Conservation (phyloP, 2,888 invertebrate genomes). For the Pocota personata region DNA sequence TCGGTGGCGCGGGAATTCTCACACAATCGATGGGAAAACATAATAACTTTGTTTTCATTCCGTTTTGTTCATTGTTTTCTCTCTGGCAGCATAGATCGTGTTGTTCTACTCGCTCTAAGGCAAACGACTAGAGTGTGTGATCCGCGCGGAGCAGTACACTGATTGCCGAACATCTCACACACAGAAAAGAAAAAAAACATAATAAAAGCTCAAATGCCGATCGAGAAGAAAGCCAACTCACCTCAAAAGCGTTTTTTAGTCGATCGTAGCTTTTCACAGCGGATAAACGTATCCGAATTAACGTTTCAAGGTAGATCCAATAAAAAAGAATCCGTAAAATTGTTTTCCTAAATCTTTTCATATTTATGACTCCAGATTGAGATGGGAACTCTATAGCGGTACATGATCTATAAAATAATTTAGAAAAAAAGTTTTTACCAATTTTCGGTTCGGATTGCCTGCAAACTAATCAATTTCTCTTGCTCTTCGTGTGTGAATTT, state of each 20-base stretch:
- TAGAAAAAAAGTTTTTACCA: background rate
- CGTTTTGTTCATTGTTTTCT: slow-evolving; percentile 13
- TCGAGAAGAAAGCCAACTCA: slow-evolving; percentile 63
- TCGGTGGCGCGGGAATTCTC: slow-evolving; percentile 28
- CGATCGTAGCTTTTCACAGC: slow-evolving; percentile 64
- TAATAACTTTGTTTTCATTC: slow-evolving; percentile 42
- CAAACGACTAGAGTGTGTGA: background rate
- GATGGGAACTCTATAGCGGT: slow-evolving; percentile 6
- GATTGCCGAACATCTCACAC: background rate
- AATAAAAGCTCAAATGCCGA: slow-evolving; percentile 43
- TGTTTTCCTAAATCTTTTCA: slow-evolving; percentile 13
- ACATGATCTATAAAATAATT: background rate
- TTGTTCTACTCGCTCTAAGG: slow-evolving; percentile 21
- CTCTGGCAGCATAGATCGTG: background rate
- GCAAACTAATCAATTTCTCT: slow-evolving; percentile 47
- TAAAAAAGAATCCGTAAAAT: slow-evolving; percentile 19
- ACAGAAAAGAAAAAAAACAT: background rate
- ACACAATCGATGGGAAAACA: slow-evolving; percentile 40
- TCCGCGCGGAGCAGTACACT: background rate
- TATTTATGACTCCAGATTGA: slow-evolving; percentile 11
- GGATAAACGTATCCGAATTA: slow-evolving; percentile 39
- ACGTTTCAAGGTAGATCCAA: background rate
- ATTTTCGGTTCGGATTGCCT: slow-evolving; percentile 20
- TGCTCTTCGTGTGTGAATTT: slow-evolving; percentile 13
- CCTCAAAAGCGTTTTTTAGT: slow-evolving; percentile 70